These are phyloP conservation scores for Azemiops feae DNA, from an alignment of 2,113 vertebrate species.

Conservation along the genomic window DNA sequence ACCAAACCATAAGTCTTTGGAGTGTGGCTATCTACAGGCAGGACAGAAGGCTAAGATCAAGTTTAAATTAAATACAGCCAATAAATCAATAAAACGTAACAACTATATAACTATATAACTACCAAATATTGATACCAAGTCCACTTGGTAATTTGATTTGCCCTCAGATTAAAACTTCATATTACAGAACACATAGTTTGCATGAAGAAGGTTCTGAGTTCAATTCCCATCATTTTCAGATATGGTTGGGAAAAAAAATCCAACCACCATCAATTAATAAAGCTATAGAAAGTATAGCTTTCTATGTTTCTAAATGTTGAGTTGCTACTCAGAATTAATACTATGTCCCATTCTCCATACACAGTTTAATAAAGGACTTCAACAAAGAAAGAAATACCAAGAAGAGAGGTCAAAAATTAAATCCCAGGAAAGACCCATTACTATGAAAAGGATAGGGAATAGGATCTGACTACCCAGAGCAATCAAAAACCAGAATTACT, in stretches of 20 bases:
- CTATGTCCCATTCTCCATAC: neutral
- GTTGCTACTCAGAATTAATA: neutral
- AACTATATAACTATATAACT: neutral
- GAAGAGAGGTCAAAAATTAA: neutral
- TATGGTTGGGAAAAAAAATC: neutral
- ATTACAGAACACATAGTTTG: neutral
- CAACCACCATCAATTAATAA: neutral
- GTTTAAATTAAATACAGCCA: neutral
- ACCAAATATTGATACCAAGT: neutral
- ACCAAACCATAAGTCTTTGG: neutral
- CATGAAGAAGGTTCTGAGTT: neutral
- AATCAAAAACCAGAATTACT: neutral
- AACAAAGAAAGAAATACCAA: neutral
- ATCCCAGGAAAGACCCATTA: neutral
- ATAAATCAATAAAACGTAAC: neutral
- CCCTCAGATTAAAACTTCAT: neutral
- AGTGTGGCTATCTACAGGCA: neutral
- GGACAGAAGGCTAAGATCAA: neutral
- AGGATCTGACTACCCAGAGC: neutral
- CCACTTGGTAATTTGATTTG: neutral
- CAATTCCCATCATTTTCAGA: neutral
- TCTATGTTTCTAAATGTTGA: neutral
- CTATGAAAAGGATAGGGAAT: neutral
- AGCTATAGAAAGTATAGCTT: neutral
- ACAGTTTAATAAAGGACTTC: neutral